Evolutionary conservation across 2,113 vertebrate genomes (phyloP), one percentile per base, ranked within the genome.

Genomic region (Heterochromis multidens): DNA sequence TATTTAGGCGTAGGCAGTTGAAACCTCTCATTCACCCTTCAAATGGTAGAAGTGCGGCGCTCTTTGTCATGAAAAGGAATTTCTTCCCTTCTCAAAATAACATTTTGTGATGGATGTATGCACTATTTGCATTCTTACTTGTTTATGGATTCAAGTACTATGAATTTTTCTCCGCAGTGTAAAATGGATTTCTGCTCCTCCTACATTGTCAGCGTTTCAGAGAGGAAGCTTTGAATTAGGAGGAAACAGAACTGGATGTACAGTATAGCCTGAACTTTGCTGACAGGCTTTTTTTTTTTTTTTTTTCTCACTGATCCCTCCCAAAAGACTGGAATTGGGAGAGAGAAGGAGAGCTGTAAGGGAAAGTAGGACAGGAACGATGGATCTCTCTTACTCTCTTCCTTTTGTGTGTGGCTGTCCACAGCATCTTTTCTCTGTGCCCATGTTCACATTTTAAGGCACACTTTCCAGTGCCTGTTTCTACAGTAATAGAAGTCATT

Each of bases 321-420:
- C 90, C 90, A 82, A 81, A 86, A 91, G 88, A 88, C 82, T 78
- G 25, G 59, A 90, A 70, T 84, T 79, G 65, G 33, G 62, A 80
- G 80, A 81, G 49, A 79, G 65, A 84, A 14, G 40, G 29, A 67
- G 60, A 91, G 31, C 56, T 62, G 70, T 87, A 58, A 57, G 54
- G 63, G 59, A 90, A 92, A 94, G 72, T 91, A 89, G 91, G 90
- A 92, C 89, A 87, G 62, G 21, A 58, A 57, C 59, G 77, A 72
- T 86, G 80, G 52, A 54, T 84, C 72, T 84, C 40, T 85, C 59
- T 82, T 58, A 7, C 49, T 52, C 8, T 61, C 2, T 16, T 74
- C 35, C 65, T 31, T 87, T 56, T 89, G 54, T 84, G 54, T 63
- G 19, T 82, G n/a, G 43, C 33, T 88, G n/a, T 81, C 33, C 29